phyloP scores from a whole-genome alignment of 2,113 vertebrate species.

The Corythornis cristatus region DNA sequence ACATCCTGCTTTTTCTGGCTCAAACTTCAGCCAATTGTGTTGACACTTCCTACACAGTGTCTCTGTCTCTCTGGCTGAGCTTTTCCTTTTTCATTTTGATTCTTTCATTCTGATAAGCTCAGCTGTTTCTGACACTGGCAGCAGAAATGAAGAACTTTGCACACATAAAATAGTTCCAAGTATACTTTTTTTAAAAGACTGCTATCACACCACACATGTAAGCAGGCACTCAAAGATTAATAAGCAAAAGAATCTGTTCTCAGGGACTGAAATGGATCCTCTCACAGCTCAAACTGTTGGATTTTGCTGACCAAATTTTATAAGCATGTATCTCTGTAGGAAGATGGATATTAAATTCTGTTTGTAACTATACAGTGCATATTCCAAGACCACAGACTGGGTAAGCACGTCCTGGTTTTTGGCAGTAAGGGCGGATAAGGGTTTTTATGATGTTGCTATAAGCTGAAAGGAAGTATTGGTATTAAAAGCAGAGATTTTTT shows the following conservation, averaged over 20 bases:
- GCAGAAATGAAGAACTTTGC: conserved; percentile 26
- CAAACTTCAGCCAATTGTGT: not conserved
- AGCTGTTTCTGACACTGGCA: conserved; percentile 13
- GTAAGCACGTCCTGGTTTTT: not conserved
- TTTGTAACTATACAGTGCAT: not conserved
- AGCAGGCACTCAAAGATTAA: conserved; percentile 29
- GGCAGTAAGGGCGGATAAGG: not conserved
- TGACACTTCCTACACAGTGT: not conserved
- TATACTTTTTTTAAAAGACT: conserved; percentile 41
- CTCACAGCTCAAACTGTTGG: not conserved
- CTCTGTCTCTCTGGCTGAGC: not conserved
- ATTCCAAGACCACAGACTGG: not conserved
- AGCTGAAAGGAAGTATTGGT: not conserved
- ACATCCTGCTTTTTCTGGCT: not conserved
- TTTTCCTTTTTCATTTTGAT: not conserved
- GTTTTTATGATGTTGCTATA: not conserved
- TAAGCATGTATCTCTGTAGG: not conserved
- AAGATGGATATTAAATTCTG: not conserved
- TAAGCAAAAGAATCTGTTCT: conserved; percentile 38
- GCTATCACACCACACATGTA: conserved; percentile 41
- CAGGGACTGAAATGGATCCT: not conserved
- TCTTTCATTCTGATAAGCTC: not conserved
- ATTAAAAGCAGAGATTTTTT: not conserved
- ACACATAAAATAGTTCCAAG: conserved; percentile 34
- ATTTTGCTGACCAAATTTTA: conserved; percentile 20